These are phyloP conservation scores for Cyprinodon tularosa DNA, from an alignment of 2,113 vertebrate genomes.

Conservation along the genomic window DNA sequence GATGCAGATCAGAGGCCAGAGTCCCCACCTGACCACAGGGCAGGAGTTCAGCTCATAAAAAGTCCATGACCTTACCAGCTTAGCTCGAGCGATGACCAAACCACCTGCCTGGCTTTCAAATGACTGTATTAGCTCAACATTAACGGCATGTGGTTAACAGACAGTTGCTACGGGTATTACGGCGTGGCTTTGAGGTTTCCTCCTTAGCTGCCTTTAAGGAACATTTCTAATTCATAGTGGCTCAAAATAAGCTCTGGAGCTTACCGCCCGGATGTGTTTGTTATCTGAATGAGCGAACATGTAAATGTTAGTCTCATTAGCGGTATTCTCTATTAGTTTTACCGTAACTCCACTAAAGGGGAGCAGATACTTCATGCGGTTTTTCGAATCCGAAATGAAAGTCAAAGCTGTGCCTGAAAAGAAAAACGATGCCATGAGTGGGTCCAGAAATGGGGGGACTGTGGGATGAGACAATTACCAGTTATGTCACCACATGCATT, in stretches of 20 bases:
- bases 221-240: constrained; percentile 62
- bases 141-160: constrained; percentile 44
- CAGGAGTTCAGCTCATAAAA: constrained; percentile 47
- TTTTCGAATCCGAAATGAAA: constrained; percentile 64
- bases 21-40: constrained; percentile 42
- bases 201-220: constrained; percentile 55
- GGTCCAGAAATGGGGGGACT: constrained; percentile 64
- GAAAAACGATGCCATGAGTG: constrained; percentile 51
- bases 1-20: constrained; percentile 20
- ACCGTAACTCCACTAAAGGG: constrained; percentile 65
- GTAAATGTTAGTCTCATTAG: constrained; percentile 68
- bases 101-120: constrained; percentile 41
- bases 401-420: constrained; percentile 54
- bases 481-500: constrained; percentile 78
- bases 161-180: constrained; percentile 27
- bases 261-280: constrained; percentile 52
- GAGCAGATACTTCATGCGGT: constrained; percentile 33
- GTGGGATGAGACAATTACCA: constrained; percentile 77
- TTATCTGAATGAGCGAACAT: constrained; percentile 56
- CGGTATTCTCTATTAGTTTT: constrained; percentile 59
- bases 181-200: constrained; percentile 64
- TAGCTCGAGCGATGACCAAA: constrained; percentile 39
- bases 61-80: constrained; percentile 42
- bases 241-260: constrained; percentile 59
- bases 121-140: constrained; percentile 44